Conservation (phyloP, 2,113 vertebrate genomes). For the Elanus axillaris region DNA sequence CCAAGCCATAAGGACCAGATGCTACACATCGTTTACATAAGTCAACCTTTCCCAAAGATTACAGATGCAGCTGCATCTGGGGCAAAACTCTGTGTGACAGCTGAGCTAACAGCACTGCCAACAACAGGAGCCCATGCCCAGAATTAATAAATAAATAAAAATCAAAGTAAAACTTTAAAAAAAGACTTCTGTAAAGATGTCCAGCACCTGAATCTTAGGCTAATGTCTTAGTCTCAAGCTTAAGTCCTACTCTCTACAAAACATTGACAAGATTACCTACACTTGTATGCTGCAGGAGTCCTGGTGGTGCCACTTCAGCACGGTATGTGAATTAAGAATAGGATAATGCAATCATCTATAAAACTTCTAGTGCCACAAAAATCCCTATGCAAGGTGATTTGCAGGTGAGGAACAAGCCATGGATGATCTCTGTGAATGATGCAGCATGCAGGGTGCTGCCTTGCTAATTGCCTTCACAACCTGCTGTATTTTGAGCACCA, state of each 20-base stretch:
- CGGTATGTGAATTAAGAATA: background rate
- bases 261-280: background rate
- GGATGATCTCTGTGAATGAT: background rate
- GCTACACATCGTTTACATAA: constrained; percentile 10
- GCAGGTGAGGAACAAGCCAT: background rate
- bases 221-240: background rate
- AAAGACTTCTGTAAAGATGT: background rate
- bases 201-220: background rate
- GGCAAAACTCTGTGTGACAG: background rate
- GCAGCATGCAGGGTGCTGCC: background rate
- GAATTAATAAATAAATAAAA: background rate
- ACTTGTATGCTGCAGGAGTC: background rate
- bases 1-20: constrained; percentile 13
- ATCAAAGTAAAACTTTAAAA: background rate
- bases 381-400: background rate
- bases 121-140: background rate
- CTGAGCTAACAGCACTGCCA: background rate
- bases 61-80: background rate
- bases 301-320: background rate
- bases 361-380: background rate
- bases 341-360: background rate
- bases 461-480: background rate
- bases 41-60: background rate
- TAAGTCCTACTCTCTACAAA: background rate
- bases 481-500: background rate